Evolutionary conservation across 2,888 invertebrate genomes (phyloP).

Genomic region (Hirtodrosophila confusa): DNA sequence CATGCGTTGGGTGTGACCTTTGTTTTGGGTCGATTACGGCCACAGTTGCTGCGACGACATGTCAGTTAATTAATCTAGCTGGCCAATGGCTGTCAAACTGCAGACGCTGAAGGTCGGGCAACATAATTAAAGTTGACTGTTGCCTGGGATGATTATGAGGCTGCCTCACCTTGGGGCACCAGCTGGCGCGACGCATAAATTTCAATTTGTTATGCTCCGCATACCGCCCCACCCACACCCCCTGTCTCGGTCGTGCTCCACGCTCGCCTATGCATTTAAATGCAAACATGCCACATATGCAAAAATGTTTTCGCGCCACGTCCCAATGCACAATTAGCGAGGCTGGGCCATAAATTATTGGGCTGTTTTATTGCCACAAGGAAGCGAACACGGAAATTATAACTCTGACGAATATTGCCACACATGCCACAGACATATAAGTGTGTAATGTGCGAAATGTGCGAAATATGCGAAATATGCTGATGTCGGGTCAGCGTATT

Average conservation of each 20-base stretch:
- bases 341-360: conserved; percentile 70
- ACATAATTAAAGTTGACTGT: conserved; percentile 57
- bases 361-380: conserved; percentile 43
- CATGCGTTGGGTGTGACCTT: conserved; percentile 52
- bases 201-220: conserved; percentile 66
- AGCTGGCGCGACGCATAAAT: conserved; percentile 67
- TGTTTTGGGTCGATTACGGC: conserved; percentile 12
- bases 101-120: conserved; percentile 60
- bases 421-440: conserved; percentile 1
- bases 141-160: conserved; percentile 12
- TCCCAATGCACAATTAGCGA: conserved; percentile 66
- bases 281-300: conserved; percentile 55
- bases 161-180: conserved; percentile 29
- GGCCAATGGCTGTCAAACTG: conserved; percentile 63
- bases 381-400: conserved; percentile 69
- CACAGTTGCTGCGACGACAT: conserved; percentile 48
- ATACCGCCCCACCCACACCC: neutral
- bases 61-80: conserved; percentile 75
- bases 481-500: conserved; percentile 46
- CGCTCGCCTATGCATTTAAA: conserved; percentile 5
- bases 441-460: conserved; percentile 27
- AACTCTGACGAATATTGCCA: conserved; percentile 28
- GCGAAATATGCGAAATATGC: conserved; percentile 18
- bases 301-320: conserved; percentile 64
- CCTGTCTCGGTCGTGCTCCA: conserved; percentile 8